phyloP scores from a whole-genome alignment of 2,888 invertebrate genomes.

The Tenthredo notha region DNA sequence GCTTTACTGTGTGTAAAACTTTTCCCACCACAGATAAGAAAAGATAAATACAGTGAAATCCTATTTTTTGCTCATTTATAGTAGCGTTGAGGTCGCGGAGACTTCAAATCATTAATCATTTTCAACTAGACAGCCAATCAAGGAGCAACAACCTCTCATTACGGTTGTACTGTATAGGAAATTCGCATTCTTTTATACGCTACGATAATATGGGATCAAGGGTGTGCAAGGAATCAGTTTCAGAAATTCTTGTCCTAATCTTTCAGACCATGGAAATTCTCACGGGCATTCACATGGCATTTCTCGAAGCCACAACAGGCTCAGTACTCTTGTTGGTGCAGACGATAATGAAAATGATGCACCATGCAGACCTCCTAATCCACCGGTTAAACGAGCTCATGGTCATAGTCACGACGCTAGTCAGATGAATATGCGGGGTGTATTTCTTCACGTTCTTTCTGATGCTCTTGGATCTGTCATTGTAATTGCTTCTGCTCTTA shows the following conservation, averaged over 20 bases:
- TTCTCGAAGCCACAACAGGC: conserved; percentile 81
- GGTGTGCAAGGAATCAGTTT: background rate
- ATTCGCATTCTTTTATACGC: background rate
- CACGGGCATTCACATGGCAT: conserved; percentile 83
- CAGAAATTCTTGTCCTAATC: background rate
- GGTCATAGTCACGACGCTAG: conserved; percentile 84
- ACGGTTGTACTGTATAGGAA: background rate
- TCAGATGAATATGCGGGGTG: conserved; percentile 99
- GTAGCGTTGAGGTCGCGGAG: too few species aligned
- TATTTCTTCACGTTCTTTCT: conserved; percentile 98
- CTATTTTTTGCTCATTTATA: too few species aligned
- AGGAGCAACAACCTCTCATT: too few species aligned
- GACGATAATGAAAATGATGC: conserved; percentile 89
- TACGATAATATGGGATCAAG: background rate
- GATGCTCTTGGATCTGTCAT: conserved; percentile 98
- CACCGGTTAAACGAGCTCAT: conserved; percentile 78
- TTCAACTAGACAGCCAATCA: too few species aligned
- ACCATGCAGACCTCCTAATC: conserved; percentile 78
- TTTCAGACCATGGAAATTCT: conserved; percentile 86
- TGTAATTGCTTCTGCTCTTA: conserved; percentile 91
- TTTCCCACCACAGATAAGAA: too few species aligned
- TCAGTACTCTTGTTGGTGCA: conserved; percentile 82
- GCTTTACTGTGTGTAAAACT: too few species aligned
- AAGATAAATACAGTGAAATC: too few species aligned
- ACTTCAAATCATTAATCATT: too few species aligned